Evolutionary conservation across 2,113 vertebrate genomes (phyloP), one percentile per base, ranked within the genome.

Genomic region (Oreocharis arfaki): DNA sequence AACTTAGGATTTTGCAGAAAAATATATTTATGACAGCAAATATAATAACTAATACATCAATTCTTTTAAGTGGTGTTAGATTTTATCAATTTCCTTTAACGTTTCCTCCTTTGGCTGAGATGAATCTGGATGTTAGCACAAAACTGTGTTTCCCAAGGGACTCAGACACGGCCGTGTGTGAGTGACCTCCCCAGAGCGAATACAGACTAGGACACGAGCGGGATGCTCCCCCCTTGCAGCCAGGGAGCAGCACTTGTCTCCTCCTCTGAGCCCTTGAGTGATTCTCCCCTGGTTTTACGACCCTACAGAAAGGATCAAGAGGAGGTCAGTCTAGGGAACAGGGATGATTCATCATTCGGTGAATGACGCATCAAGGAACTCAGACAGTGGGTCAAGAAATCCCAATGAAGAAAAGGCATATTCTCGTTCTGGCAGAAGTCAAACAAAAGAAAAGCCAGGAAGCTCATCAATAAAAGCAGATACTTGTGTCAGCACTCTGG

Each of bases 81-180:
- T 89, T 33, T 69, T 49, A 50, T 49, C 28, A 16, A 16, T 41
- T 91, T 90, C 35, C 33, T 50, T 21, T 18, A 7, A 70, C 9
- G 2, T 37, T 64, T 91, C 53, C 30, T 73, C 47, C 33, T 41
- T 42, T 47, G 74, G 39, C 21, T 56, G 44, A 68, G 61, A 37
- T 24, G 22, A 37, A 82, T 16, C 35, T 53, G 42, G 68, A 50
- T 3, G 1, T 17, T 19, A 44, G n/a, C 44, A 81, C 13, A 64
- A 56, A 60, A 12, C 18, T 1, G 2, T 4, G 15, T 16, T 59
- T 67, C 16, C n/a, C 5, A 0, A 14, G 75, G 71, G 22, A 27
- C 1, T 8, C 35, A 19, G 59, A 23, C 16, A 3, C 3, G 2
- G 16, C 26, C 1, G 1, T 7, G 28, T 0, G 0, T 20, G 42